phyloP scores from a whole-genome alignment of 2,113 vertebrate species.

The Lepisosteus osseus region DNA sequence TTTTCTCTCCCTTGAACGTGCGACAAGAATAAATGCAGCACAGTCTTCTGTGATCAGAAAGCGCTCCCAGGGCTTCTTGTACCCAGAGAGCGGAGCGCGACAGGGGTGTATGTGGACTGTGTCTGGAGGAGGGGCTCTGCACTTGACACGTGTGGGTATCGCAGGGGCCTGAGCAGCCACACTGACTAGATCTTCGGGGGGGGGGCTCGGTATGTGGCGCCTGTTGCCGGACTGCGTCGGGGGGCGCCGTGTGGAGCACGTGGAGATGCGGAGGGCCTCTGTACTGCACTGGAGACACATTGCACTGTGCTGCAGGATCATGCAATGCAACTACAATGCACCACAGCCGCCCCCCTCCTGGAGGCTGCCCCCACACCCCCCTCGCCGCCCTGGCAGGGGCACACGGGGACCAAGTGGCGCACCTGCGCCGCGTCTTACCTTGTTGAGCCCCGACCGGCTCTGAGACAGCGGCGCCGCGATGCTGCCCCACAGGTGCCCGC shows the following conservation, averaged over 20 bases:
- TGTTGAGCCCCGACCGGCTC: constrained; percentile 74
- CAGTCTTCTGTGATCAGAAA: too few relatives aligned
- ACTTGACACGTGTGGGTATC: neutral
- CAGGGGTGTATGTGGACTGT: too few relatives aligned
- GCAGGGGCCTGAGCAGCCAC: neutral
- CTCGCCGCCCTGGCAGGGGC: constrained; percentile 37
- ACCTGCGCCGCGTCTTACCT: constrained; percentile 58
- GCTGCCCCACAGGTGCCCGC: constrained; percentile 81
- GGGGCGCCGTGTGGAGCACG: constrained; percentile 38
- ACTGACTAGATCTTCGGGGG: too few relatives aligned
- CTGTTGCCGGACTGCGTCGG: neutral
- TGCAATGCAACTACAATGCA: constrained; percentile 99
- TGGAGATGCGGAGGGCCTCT: constrained; percentile 71
- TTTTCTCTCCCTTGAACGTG: too few relatives aligned
- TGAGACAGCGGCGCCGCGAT: constrained; percentile 64
- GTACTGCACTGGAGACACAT: constrained; percentile 95
- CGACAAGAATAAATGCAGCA: too few relatives aligned
- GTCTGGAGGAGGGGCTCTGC: too few relatives aligned
- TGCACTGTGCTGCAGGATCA: constrained; percentile 80
- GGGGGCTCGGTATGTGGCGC: neutral
- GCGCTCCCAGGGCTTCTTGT: too few relatives aligned
- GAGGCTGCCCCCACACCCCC: constrained; percentile 33
- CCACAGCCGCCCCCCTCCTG: constrained; percentile 56
- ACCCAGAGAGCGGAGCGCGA: too few relatives aligned
- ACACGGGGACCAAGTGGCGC: neutral